Conservation (phyloP, 2,797 vertebrate genomes). For the Siniperca scherzeri region DNA sequence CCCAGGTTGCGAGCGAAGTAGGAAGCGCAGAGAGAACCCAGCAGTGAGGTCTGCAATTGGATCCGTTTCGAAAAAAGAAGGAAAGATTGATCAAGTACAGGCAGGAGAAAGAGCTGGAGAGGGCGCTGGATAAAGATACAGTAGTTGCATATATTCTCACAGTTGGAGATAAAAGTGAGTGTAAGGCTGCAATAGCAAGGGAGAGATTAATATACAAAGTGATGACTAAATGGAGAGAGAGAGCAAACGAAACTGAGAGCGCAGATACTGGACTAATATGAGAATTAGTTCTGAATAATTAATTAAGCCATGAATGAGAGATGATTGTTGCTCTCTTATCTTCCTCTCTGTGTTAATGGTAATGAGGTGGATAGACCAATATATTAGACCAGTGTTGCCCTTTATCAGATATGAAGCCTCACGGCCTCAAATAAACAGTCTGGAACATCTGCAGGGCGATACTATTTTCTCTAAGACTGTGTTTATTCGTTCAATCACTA, state of each 20-base stretch:
- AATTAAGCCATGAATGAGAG: constrained; percentile 33
- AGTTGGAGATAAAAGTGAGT: not conserved
- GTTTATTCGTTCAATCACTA: not conserved
- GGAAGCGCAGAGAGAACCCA: not conserved
- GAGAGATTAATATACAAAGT: not conserved
- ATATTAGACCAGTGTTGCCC: not conserved
- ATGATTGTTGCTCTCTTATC: constrained; percentile 28
- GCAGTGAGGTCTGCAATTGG: not conserved
- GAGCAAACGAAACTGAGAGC: not conserved
- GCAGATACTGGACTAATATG: constrained; percentile 5
- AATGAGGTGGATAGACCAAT: constrained; percentile 24
- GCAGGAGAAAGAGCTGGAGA: not conserved
- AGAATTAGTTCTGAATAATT: constrained; percentile 42
- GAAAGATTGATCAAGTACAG: not conserved
- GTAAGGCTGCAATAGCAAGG: not conserved
- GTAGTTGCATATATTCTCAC: not conserved
- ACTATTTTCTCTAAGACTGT: not conserved
- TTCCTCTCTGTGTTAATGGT: constrained; percentile 8
- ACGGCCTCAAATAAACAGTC: constrained; percentile 1
- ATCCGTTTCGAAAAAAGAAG: not conserved
- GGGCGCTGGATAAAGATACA: not conserved
- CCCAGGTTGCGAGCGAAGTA: not conserved
- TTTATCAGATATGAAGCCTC: constrained; percentile 4
- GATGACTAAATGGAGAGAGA: constrained; percentile 2
- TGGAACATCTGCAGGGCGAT: constrained; percentile 5